phyloP scores from a whole-genome alignment of 2,797 vertebrate genomes.

The Anas georgica region DNA sequence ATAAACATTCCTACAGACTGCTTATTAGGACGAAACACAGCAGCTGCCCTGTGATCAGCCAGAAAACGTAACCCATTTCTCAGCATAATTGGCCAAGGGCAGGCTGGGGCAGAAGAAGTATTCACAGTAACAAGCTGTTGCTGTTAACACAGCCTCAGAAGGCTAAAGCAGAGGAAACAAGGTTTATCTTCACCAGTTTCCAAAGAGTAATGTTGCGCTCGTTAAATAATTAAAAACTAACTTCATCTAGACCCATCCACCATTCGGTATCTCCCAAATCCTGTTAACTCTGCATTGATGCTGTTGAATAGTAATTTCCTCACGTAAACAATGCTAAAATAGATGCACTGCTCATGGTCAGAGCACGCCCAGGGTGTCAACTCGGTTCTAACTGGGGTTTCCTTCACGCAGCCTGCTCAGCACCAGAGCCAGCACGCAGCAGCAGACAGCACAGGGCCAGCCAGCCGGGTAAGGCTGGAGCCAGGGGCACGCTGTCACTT shows the following conservation, averaged over 20 bases:
- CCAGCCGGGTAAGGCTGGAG: not conserved
- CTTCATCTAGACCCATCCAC: not conserved
- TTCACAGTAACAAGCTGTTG: not conserved
- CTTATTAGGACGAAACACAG: not conserved
- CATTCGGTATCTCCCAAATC: not conserved
- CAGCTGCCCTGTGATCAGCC: not conserved
- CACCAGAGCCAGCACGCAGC: fast-evolving
- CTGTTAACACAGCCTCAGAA: not conserved
- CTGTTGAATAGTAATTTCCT: not conserved
- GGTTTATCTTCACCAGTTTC: not conserved
- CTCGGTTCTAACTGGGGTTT: not conserved
- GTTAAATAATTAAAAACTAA: not conserved
- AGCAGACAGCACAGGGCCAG: not conserved
- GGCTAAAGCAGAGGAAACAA: not conserved
- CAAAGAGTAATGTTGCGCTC: not conserved
- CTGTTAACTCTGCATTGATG: fast-evolving
- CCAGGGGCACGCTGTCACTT: not conserved
- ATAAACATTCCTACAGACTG: not conserved
- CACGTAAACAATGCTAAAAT: not conserved
- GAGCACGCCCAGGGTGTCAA: not conserved
- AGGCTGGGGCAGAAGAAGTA: not conserved
- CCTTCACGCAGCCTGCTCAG: not conserved
- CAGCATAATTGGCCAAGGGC: not conserved
- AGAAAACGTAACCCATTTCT: not conserved
- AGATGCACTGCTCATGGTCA: not conserved